phyloP scores from a whole-genome alignment of 2,888 invertebrate species.

The Agonopterix subpropinquella region DNA sequence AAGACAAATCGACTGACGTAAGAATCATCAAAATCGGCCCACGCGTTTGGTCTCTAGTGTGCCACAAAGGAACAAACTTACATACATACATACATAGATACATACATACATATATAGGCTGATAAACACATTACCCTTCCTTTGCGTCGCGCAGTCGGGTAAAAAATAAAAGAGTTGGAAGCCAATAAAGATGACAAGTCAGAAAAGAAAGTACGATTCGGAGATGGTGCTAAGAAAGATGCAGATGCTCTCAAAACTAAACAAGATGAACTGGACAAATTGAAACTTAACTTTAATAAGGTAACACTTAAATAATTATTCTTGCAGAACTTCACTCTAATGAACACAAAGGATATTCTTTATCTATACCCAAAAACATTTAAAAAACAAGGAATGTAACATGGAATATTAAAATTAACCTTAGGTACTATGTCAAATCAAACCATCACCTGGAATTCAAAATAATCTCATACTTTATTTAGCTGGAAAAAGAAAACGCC shows the following conservation, averaged over 20 bases:
- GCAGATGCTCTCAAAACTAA: slow-evolving; percentile 55
- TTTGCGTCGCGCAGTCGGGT: no score
- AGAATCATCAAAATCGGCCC: no score
- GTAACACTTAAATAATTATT: slow-evolving; percentile 24
- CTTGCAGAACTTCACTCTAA: not conserved
- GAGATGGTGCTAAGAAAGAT: slow-evolving; percentile 59
- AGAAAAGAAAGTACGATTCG: slow-evolving; percentile 70
- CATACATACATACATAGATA: no score
- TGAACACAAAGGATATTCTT: no score
- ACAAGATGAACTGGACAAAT: slow-evolving; percentile 71
- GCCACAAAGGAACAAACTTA: no score
- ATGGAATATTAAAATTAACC: not conserved
- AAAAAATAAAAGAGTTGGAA: slow-evolving; percentile 76
- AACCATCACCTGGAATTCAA: not conserved
- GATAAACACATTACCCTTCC: no score
- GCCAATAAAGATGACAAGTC: slow-evolving; percentile 63
- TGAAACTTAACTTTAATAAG: slow-evolving; percentile 69
- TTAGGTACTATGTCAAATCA: not conserved
- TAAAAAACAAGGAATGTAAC: slow-evolving; percentile 1
- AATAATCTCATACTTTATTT: slow-evolving; percentile 6
- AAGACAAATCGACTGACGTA: no score
- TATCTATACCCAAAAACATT: not conserved
- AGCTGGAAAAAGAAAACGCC: slow-evolving; percentile 79
- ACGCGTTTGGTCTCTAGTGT: no score
- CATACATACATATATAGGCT: no score